Base-by-base conservation (phyloP, 2,113 vertebrate species). In the Agapornis roseicollis region DNA sequence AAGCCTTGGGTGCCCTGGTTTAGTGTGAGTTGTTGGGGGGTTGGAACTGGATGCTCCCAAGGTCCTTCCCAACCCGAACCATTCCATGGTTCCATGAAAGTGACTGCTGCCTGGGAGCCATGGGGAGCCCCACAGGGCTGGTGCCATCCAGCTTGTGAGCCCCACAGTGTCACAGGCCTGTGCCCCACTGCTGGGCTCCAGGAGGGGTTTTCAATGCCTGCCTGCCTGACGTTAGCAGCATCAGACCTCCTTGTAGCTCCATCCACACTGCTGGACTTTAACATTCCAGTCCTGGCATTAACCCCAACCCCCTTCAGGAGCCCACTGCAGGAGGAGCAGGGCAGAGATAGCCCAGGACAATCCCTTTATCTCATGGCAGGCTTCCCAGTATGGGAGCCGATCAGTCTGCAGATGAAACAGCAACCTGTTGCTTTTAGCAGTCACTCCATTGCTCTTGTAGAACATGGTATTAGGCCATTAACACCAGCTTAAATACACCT, bases 81-180 rank as follows among this genome's bases (percentile, higher is more conserved):
- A n/a, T n/a, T n/a, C n/a, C n/a, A n/a, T n/a, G n/a, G n/a, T n/a
- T n/a, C n/a, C n/a, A n/a, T n/a, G n/a, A n/a, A n/a, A n/a, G n/a
- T n/a, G n/a, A 7, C 39, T 9, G 37, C 39, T 53, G 56, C 27
- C 15, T 2, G 6, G 6, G 25, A 35, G 17, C 4, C 17, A n/a
- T 0, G 5, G 1, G 0, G 7, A 50, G 64, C 46, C 24, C 5
- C 0, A 0, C 9, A 0, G 11, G 11, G n/a, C 31, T 31, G 24
- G 22, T 9, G 17, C 7, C 13, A 10, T 12, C 17, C 25, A 52
- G n/a, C 61, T 28, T 10, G 23, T n/a, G 9, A 2, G n/a, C 2
- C 0, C 33, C 6, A 7, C 10, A 60, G n/a, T 14, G 27, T 16
- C 10, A 29, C 27, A 3, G 35, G 20, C 13, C 49, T 13, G 0